Base-by-base conservation (phyloP, 2,797 vertebrate genomes). In the Takifugu ocellatus region DNA sequence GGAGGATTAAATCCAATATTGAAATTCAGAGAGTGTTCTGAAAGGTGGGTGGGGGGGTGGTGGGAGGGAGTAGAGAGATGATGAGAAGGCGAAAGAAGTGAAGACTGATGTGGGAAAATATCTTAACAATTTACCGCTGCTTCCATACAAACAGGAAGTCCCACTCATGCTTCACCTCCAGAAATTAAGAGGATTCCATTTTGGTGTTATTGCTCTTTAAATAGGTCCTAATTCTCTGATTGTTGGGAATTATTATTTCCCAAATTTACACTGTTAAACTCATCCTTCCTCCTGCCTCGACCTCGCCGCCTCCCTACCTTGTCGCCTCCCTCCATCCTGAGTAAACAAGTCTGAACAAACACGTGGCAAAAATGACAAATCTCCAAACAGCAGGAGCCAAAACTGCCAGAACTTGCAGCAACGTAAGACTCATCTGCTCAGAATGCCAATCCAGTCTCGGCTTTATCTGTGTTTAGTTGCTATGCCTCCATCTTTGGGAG, bases 291-390 rank as follows among this genome's bases (percentile, higher is more conserved):
- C 1, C 6, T 1, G 1, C 33, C 45, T 33, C 26, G 7, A 4
- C 27, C 17, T 49, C n/a, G 3, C 3, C 43, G 45, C 21, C 47
- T n/a, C 49, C 25, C 53, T 61, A 29, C 44, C 33, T 59, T 66
- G 56, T 77, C 68, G 66, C 73, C 61, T 77, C 49, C n/a, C 2
- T 0, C 12, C 51, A 61, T 67, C 68, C 53, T 68, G 39, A 25
- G 42, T 21, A 29, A 52, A 64, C 59, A 54, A 21, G 21, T 26
- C 47, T 54, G 39, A 51, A 50, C 61, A 51, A 50, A 65, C 66
- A 66, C 66, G 42, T 9, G 17, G 10, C 2, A 50, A 65, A 61
- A 58, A 68, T 42, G 49, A 54, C 51, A 62, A 58, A 67, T 66
- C 66, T 71, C 62, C 59, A 54, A 39, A 1, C 16, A 57, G 25